Conservation (phyloP, 2,888 invertebrate genomes). For the Drosophila heteroneura region DNA sequence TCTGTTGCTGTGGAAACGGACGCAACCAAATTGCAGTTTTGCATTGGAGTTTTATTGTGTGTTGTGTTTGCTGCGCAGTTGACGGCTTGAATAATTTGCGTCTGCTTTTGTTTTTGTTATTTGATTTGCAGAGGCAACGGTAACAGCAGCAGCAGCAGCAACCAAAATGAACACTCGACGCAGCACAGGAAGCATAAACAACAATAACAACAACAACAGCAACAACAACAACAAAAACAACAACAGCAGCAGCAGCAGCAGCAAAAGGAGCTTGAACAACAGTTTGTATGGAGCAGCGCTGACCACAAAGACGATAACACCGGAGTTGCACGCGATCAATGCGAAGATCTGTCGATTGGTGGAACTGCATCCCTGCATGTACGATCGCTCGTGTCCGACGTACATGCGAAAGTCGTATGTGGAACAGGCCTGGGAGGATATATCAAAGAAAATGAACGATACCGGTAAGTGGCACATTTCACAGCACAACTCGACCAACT, state of each 20-base stretch:
- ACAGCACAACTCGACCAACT: neutral
- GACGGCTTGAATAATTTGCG: slow-evolving; percentile 34
- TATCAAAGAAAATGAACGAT: slow-evolving; percentile 80
- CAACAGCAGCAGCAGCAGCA: slow-evolving; percentile 25
- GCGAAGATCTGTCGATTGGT: slow-evolving; percentile 82
- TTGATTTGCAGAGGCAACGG: slow-evolving; percentile 14
- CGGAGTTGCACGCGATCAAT: slow-evolving; percentile 77
- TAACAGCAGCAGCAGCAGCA: slow-evolving; percentile 12
- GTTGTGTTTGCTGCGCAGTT: slow-evolving; percentile 54
- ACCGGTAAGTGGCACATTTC: slow-evolving; percentile 68
- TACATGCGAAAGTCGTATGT: slow-evolving; percentile 80
- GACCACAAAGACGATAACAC: slow-evolving; percentile 64
- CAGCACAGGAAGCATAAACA: slow-evolving; percentile 11
- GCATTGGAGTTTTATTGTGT: slow-evolving; percentile 15
- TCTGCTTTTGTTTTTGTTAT: slow-evolving; percentile 11
- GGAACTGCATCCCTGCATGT: slow-evolving; percentile 80
- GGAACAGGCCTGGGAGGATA: slow-evolving; percentile 80
- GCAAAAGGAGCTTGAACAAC: slow-evolving; percentile 16
- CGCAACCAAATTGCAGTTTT: slow-evolving; percentile 44
- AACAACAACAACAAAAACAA: neutral
- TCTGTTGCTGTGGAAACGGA: slow-evolving; percentile 53
- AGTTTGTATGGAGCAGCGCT: slow-evolving; percentile 33
- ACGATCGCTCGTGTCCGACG: slow-evolving; percentile 79
- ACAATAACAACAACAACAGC: slow-evolving; percentile 9
- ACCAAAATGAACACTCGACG: slow-evolving; percentile 17